Evolutionary conservation across 2,888 invertebrate species (phyloP).

Genomic region (Dichetophora obliterata): DNA sequence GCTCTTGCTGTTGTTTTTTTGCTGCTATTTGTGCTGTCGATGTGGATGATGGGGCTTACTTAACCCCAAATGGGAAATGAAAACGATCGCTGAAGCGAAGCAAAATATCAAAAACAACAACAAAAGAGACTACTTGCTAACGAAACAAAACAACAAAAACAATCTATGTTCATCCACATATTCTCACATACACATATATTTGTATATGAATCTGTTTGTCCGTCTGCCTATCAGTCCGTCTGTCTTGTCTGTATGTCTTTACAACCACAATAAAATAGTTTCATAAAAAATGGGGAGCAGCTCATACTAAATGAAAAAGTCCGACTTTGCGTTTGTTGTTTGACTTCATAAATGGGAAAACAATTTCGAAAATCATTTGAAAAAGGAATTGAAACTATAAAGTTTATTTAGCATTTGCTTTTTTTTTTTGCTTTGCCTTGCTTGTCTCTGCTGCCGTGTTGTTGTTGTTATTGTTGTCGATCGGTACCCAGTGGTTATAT

Average conservation of each 20-base stretch:
- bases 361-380: slow-evolving; percentile 40
- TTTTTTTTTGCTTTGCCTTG: background rate
- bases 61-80: slow-evolving; percentile 54
- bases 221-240: background rate
- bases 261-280: slow-evolving; percentile 22
- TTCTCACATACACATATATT: slow-evolving; percentile 27
- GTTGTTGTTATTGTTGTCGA: slow-evolving; percentile 19
- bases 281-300: slow-evolving; percentile 42
- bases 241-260: background rate
- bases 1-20: slow-evolving; percentile 21
- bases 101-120: slow-evolving; percentile 49
- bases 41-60: slow-evolving; percentile 49
- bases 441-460: background rate
- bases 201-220: slow-evolving; percentile 30
- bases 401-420: slow-evolving; percentile 9
- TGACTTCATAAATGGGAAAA: slow-evolving; percentile 40
- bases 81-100: slow-evolving; percentile 64
- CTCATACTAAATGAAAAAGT: slow-evolving; percentile 47
- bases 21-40: slow-evolving; percentile 22
- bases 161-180: slow-evolving; percentile 10
- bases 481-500: background rate
- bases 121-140: slow-evolving; percentile 17
- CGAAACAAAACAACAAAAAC: background rate
- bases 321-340: slow-evolving; percentile 22
- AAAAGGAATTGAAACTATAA: slow-evolving; percentile 39